These are phyloP conservation scores for Champsocephalus esox DNA, from an alignment of 2,797 vertebrate genomes.

Conservation along the genomic window DNA sequence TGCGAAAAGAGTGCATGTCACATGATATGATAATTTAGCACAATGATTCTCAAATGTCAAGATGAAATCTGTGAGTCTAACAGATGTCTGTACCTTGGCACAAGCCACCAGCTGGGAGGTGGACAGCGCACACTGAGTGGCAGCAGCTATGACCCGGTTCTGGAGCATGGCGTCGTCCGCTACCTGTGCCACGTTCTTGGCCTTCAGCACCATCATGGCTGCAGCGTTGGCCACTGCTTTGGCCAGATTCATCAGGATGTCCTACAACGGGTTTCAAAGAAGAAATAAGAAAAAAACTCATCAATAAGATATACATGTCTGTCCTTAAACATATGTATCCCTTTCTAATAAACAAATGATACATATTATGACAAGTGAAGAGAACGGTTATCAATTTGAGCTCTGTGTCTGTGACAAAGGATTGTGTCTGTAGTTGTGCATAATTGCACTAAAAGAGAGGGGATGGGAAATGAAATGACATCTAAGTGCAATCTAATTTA, in stretches of 20 bases:
- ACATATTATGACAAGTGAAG: not conserved
- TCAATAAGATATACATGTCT: not conserved
- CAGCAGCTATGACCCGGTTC: conserved; percentile 96
- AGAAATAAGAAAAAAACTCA: not conserved
- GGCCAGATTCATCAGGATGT: conserved; percentile 96
- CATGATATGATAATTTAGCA: conserved; percentile 1
- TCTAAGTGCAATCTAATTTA: not conserved
- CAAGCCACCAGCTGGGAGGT: conserved; percentile 98
- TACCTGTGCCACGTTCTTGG: conserved; percentile 97
- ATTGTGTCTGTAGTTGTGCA: not conserved
- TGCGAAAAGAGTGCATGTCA: not conserved
- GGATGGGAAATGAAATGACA: not conserved
- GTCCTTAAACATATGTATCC: not conserved
- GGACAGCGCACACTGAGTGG: conserved; percentile 97
- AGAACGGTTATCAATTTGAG: not conserved
- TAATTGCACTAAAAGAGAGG: not conserved
- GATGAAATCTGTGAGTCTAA: not conserved
- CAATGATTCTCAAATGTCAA: not conserved
- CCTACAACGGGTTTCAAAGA: conserved; percentile 76
- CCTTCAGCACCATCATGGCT: conserved; percentile 97
- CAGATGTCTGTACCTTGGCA: conserved; percentile 88
- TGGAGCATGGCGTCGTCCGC: conserved; percentile 94
- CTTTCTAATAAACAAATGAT: not conserved
- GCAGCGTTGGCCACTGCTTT: conserved; percentile 98
- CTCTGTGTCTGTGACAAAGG: not conserved